Evolutionary conservation across 2,113 vertebrate species (phyloP).

Genomic region (Seriola quinqueradiata): DNA sequence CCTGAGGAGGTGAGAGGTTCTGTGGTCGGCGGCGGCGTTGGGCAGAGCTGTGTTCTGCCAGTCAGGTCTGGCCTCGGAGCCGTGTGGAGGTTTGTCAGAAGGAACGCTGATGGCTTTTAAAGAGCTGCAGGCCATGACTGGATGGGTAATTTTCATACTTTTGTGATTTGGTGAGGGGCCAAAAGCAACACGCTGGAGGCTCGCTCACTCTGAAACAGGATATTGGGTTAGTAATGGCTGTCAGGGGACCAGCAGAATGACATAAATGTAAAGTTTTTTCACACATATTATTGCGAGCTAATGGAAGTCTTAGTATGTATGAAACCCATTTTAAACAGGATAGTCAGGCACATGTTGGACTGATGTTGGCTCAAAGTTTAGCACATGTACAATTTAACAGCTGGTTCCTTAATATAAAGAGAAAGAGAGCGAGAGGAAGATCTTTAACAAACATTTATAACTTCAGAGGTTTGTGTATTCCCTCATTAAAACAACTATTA

Average conservation of each 20-base stretch:
- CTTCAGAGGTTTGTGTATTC: no score
- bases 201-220: slow-evolving; percentile 84
- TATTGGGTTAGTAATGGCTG: slow-evolving; percentile 84
- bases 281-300: slow-evolving; percentile 64
- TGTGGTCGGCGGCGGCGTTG: slow-evolving; percentile 25
- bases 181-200: slow-evolving; percentile 82
- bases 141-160: slow-evolving; percentile 87
- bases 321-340: slow-evolving; percentile 35
- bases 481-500: no score
- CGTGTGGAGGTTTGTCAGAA: slow-evolving; percentile 70
- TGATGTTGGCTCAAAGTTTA: slow-evolving; percentile 10
- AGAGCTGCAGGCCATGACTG: slow-evolving; percentile 77
- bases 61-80: slow-evolving; percentile 61
- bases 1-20: slow-evolving; percentile 27
- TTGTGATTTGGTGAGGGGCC: slow-evolving; percentile 80
- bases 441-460: neutral
- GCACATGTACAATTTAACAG: neutral
- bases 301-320: slow-evolving; percentile 54
- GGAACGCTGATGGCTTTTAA: slow-evolving; percentile 77
- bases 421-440: neutral
- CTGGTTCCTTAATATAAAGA: neutral
- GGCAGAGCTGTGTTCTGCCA: slow-evolving; percentile 58
- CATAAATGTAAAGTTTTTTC: slow-evolving; percentile 76
- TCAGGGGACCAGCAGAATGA: slow-evolving; percentile 80
- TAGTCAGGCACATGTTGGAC: slow-evolving; percentile 21